A percentile compares a stretch with the other conserved stretches of the same genome.
Conservation (phyloP, 2,113 vertebrate genomes). For the Podiceps cristatus region DNA sequence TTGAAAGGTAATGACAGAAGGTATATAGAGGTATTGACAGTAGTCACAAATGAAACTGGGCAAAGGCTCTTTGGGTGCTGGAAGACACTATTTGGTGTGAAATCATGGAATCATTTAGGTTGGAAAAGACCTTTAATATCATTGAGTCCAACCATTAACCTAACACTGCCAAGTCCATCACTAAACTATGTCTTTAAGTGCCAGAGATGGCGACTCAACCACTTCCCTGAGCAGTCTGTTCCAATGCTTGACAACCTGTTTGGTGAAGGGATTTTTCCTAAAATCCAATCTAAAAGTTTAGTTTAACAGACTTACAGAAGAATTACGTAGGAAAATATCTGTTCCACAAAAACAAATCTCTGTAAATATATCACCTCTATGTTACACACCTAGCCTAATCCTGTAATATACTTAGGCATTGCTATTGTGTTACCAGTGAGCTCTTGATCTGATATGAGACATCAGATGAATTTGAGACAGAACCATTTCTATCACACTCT, state of each 20-base stretch:
- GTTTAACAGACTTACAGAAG: background rate
- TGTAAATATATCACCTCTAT: background rate
- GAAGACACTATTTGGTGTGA: background rate
- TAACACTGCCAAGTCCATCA: background rate
- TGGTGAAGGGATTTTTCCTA: background rate
- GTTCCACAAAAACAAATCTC: background rate
- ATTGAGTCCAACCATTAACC: background rate
- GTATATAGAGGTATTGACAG: fast-evolving
- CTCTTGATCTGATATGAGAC: background rate
- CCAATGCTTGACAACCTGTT: background rate
- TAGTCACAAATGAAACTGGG: background rate
- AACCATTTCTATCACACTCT: background rate
- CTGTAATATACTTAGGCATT: background rate
- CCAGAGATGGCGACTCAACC: too few species aligned
- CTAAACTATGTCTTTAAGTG: background rate
- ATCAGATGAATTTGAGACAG: background rate
- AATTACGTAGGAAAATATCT: background rate
- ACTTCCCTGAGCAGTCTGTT: background rate
- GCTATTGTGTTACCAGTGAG: background rate
- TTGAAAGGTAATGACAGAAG: background rate
- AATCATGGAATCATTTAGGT: background rate
- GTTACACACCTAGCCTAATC: background rate
- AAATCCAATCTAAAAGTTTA: background rate
- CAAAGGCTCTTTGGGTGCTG: background rate
- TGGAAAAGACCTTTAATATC: background rate